Base-by-base conservation (phyloP, 1,140 invertebrate species). In the Danaus melanippus region DNA sequence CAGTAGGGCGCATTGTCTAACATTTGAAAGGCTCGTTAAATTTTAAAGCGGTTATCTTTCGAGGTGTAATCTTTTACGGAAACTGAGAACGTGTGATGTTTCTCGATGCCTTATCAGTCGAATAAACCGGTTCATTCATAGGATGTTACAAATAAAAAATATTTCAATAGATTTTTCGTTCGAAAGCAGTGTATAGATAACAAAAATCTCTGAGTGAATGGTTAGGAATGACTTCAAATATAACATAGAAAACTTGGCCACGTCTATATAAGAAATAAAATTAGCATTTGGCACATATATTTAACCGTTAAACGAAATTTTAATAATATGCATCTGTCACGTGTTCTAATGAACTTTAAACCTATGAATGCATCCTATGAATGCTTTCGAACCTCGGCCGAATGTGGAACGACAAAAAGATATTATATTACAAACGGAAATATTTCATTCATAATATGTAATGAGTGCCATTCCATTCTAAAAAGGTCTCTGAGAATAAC, bases 361-460 rank as follows among this genome's bases (percentile, higher is more conserved):
- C 21, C 39, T 53, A 49, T 53, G 48, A 52, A 58, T 49, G 46
- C 56, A 53, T 58, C 62, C 53, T 53, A 53, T 15, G 43, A 21
- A 41, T 42, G 51, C 42, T 48, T 44, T 59, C 43, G 15, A 40
- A 44, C 51, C 53, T 53, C 58, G 58, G 57, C 58, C 62, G 60
- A 60, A 69, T 70, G 64, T 72, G 53, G 69, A 60, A 60, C 66
- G 71, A 69, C 67, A 64, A 55, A 64, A 65, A 61, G 68, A 70
- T 72, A 62, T 75, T 72, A 43, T 45, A 60, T 75, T 68, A 58
- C 66, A 56, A 68, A 68, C 63, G 63, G 66, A 68, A 68, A 65
- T 68, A 62, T 60, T 60, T 60, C 49, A 54, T 62, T 62, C 55
- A 62, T 62, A 42, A 56, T 41, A n/a, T n/a, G n/a, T n/a, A 43